phyloP scores from a whole-genome alignment of 2,888 invertebrate species.

The Cactoblastis cactorum region DNA sequence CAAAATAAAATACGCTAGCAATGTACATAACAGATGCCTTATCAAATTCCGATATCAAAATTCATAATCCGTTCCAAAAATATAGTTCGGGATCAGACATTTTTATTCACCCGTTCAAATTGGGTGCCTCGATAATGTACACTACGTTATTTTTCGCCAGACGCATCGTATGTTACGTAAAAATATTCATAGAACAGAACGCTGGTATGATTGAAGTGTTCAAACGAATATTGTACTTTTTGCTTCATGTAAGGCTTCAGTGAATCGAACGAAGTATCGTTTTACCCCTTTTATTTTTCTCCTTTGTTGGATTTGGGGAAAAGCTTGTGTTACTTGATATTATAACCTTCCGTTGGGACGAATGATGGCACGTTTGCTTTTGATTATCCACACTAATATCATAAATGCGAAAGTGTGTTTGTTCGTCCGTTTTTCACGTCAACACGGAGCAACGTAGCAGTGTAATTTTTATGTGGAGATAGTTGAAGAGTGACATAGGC shows the following conservation, averaged over 20 bases:
- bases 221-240: slow-evolving; percentile 24
- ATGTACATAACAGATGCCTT: background rate
- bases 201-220: slow-evolving; percentile 23
- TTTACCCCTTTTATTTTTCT: background rate
- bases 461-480: too few relatives aligned
- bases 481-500: too few relatives aligned
- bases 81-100: background rate
- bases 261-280: slow-evolving; percentile 3
- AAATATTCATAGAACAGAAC: slow-evolving; percentile 26
- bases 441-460: too few relatives aligned
- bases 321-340: background rate
- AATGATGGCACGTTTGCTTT: too few relatives aligned
- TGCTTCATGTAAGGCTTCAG: slow-evolving; percentile 19
- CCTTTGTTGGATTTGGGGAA: background rate
- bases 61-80: slow-evolving; percentile 10
- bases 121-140: background rate
- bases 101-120: background rate
- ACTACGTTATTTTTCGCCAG: slow-evolving; percentile 3
- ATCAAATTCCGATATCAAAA: background rate
- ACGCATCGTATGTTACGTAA: slow-evolving; percentile 17
- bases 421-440: too few relatives aligned
- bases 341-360: too few relatives aligned
- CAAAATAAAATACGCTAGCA: too few relatives aligned
- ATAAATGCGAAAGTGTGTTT: too few relatives aligned
- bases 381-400: too few relatives aligned